Evolutionary conservation across 2,888 invertebrate genomes (phyloP).

Genomic region (Dryobota labecula): DNA sequence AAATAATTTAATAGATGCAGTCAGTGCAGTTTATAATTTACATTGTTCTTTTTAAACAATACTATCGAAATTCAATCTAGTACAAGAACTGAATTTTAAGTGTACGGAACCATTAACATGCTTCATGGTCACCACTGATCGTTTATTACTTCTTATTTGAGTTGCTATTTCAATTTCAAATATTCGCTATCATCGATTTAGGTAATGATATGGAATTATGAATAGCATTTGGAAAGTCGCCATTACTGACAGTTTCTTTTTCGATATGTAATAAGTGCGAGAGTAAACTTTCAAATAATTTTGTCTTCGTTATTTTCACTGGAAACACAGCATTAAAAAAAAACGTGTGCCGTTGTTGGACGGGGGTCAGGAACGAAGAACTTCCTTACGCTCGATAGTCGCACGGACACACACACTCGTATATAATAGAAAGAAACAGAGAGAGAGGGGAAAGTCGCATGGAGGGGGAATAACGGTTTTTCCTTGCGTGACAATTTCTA

Average conservation of each 20-base stretch:
- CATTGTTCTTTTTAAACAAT: slow-evolving; percentile 54
- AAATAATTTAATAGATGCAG: slow-evolving; percentile 50
- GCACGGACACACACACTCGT: too few relatives aligned
- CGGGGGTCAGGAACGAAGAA: too few relatives aligned
- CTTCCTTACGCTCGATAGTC: too few relatives aligned
- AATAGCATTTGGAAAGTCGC: slow-evolving; percentile 58
- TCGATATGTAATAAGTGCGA: slow-evolving; percentile 32
- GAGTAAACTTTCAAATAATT: slow-evolving; percentile 48
- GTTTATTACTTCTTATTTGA: slow-evolving; percentile 40
- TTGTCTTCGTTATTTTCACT: not conserved
- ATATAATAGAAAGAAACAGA: too few relatives aligned
- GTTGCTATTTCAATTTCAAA: slow-evolving; percentile 50
- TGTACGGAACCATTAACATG: slow-evolving; percentile 37
- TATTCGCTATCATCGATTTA: slow-evolving; percentile 54
- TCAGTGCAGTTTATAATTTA: slow-evolving; percentile 56
- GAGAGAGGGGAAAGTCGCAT: too few relatives aligned
- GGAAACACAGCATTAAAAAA: not conserved
- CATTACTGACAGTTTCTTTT: slow-evolving; percentile 49
- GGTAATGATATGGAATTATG: slow-evolving; percentile 62
- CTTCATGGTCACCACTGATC: slow-evolving; percentile 18
- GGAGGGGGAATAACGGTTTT: too few relatives aligned
- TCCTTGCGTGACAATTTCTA: too few relatives aligned
- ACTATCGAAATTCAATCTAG: slow-evolving; percentile 54
- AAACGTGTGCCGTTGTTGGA: too few relatives aligned
- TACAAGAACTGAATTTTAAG: slow-evolving; percentile 44